Percentiles rank a stretch among this genome's conserved stretches.
Evolutionary conservation across 2,888 invertebrate genomes (phyloP).

Genomic region (Synergus gifuensis): DNA sequence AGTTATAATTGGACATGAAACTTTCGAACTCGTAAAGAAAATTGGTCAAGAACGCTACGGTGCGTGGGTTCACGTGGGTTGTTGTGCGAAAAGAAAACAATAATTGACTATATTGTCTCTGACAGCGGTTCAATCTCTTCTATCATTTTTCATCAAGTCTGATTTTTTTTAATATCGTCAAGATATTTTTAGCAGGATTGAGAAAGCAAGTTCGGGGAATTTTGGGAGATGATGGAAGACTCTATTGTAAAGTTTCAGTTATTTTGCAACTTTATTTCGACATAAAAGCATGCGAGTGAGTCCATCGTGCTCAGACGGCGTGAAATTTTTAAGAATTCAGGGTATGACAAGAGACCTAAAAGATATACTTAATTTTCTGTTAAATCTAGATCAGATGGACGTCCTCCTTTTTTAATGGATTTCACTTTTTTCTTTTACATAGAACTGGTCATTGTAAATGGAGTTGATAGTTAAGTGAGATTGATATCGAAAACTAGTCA

Average conservation of each 20-base stretch:
- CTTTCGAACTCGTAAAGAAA: constrained; percentile 24
- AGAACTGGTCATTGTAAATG: background rate
- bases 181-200: background rate
- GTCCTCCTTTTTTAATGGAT: background rate
- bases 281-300: background rate
- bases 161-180: background rate
- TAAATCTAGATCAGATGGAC: background rate
- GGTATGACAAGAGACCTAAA: background rate
- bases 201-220: background rate
- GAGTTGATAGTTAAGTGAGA: background rate
- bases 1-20: background rate
- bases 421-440: background rate
- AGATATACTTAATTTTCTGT: constrained; percentile 1
- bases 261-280: constrained; percentile 9
- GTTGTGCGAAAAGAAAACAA: constrained; percentile 32
- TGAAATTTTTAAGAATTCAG: background rate
- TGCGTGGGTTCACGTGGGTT: constrained; percentile 31
- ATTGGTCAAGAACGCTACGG: constrained; percentile 28
- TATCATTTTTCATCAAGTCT: background rate
- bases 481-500: constrained; percentile 13
- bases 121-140: background rate
- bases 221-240: background rate
- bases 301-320: background rate
- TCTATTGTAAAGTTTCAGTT: background rate
- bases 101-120: constrained; percentile 17